Conservation (phyloP, 2,113 vertebrate species). For the Nicator chloris region DNA sequence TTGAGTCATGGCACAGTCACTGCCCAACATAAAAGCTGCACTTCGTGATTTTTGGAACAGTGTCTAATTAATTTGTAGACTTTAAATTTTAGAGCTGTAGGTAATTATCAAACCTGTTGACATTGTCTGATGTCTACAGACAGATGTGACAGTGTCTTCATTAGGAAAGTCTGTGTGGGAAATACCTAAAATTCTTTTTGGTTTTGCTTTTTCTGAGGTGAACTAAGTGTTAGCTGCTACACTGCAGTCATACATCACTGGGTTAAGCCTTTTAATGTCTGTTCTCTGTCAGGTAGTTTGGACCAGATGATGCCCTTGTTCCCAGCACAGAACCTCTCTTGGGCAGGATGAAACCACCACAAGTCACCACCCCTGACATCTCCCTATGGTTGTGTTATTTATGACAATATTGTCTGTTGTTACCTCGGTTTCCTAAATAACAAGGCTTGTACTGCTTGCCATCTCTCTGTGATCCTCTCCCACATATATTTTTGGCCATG, state of each 20-base stretch:
- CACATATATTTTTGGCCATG: accelerated
- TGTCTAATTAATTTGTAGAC: background rate
- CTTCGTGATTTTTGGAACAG: background rate
- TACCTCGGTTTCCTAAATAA: background rate
- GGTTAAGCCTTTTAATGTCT: background rate
- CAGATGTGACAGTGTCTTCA: background rate
- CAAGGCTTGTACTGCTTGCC: background rate
- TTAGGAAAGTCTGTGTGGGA: background rate
- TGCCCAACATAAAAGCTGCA: background rate
- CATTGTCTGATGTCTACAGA: background rate
- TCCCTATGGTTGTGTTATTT: background rate
- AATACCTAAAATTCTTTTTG: background rate
- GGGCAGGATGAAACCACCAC: background rate
- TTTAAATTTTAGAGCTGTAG: background rate
- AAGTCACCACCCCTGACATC: background rate
- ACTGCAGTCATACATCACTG: accelerated
- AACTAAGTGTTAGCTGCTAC: background rate
- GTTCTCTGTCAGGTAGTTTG: background rate
- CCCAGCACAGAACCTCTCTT: background rate
- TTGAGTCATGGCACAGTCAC: background rate
- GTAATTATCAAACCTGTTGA: background rate
- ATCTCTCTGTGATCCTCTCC: background rate
- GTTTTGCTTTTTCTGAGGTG: background rate
- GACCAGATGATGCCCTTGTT: background rate
- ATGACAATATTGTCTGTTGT: background rate